phyloP scores from a whole-genome alignment of 2,797 vertebrate species.

The Anabas testudineus region DNA sequence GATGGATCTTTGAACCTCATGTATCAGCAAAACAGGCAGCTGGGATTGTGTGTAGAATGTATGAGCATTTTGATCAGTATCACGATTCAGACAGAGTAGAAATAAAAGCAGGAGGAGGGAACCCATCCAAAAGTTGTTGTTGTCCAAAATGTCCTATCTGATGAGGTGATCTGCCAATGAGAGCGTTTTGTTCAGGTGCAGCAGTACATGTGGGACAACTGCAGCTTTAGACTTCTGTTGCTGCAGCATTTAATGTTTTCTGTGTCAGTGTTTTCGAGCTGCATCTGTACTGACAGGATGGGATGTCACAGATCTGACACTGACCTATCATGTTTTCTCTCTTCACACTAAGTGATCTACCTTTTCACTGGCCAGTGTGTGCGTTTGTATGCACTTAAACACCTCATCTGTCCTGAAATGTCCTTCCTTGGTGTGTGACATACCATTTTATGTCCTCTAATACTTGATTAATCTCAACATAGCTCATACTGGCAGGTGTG shows the following conservation, averaged over 20 bases:
- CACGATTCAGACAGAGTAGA: not conserved
- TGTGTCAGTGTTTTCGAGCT: conserved; percentile 32
- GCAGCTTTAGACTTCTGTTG: not conserved
- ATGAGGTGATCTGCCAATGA: not conserved
- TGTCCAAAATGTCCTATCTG: not conserved
- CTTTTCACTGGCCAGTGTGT: not conserved
- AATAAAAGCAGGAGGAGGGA: conserved; percentile 10
- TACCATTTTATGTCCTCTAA: conserved; percentile 22
- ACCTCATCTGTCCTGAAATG: conserved; percentile 1
- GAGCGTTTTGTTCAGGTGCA: conserved; percentile 5
- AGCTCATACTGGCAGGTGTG: conserved; percentile 27
- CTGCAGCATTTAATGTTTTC: conserved; percentile 20
- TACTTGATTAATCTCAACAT: conserved; percentile 21
- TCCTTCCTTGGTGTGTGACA: conserved; percentile 12
- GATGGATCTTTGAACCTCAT: conserved; percentile 63
- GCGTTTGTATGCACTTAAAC: not conserved
- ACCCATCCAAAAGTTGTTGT: conserved; percentile 11
- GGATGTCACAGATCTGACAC: conserved; percentile 49
- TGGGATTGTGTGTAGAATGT: conserved; percentile 1
- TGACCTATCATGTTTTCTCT: conserved; percentile 9
- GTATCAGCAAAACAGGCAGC: conserved; percentile 65
- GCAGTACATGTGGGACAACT: not conserved
- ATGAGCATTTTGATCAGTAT: conserved; percentile 3
- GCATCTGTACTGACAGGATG: conserved; percentile 43
- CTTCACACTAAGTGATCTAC: conserved; percentile 9